Evolutionary conservation across 2,113 vertebrate genomes (phyloP), one percentile per base, ranked within the genome.

Genomic region (Eira barbara): DNA sequence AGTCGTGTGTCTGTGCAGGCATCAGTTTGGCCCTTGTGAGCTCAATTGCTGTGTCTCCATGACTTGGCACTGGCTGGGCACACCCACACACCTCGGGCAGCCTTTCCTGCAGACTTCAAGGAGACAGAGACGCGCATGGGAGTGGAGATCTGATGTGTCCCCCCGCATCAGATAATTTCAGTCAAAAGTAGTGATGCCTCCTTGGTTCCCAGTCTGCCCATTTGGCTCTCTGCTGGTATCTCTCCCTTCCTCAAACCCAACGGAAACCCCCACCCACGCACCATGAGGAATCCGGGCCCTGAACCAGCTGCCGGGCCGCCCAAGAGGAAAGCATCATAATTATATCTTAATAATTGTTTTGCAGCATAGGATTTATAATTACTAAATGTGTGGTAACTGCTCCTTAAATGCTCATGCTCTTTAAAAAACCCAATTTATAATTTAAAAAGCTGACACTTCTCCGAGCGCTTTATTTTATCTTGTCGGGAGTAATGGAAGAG

Each of bases 381-480:
- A 98, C 99, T 99, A 99, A 99, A 99, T 99, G 99, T 97, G 99
- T 98, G 99, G 99, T 99, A 99, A 99, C 99, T 99, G 98, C 99
- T 99, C 98, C 98, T 99, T 99, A 99, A 99, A 99, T 99, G 99
- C 99, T 98, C 97, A 78, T 98, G 98, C 99, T 99, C 99, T 99
- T 99, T 99, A 99, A 98, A 99, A 99, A 98, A 98, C 98, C 99
- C 97, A 98, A 99, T 99, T 99, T 99, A 99, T 99, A 99, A 99
- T 99, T 99, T 99, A 99, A 99, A 98, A 99, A 98, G 98, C 98
- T 99, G 99, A 99, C 99, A 99, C 98, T 97, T 99, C 98, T 98
- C 98, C 95, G 98, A 97, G 98, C 73, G 97, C 99, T 99, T 99
- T 99, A 99, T 99, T 99, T 99, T 99, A 99, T 99, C 97, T 98